Conservation (phyloP, 2,113 vertebrate species). For the Ictalurus punctatus region DNA sequence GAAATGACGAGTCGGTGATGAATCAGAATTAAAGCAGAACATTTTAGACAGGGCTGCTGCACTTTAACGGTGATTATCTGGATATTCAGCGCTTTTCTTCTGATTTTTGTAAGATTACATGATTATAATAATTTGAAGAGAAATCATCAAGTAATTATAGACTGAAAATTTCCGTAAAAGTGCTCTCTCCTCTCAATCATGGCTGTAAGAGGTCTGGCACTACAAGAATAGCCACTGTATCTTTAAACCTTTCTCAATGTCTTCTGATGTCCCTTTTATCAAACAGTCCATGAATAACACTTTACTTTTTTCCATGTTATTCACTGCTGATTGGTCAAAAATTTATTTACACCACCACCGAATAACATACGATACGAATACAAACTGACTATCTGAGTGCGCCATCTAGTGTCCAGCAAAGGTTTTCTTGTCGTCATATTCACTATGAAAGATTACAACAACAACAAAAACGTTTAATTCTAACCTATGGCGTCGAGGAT, state of each 20-base stretch:
- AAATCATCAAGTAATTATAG: background rate
- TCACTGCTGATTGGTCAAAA: background rate
- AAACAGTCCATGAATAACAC: background rate
- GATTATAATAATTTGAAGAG: background rate
- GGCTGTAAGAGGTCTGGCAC: background rate
- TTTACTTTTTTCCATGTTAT: background rate
- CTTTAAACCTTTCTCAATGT: background rate
- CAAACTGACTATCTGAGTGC: background rate
- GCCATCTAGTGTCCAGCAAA: background rate
- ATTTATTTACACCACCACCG: background rate
- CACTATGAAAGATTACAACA: background rate
- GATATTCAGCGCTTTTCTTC: background rate
- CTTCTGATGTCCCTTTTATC: background rate
- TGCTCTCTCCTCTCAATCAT: background rate
- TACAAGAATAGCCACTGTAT: background rate
- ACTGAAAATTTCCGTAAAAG: background rate
- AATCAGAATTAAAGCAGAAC: background rate
- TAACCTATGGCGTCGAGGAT: conserved; percentile 88
- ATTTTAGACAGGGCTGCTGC: background rate
- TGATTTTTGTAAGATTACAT: background rate
- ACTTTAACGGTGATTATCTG: background rate
- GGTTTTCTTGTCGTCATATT: background rate
- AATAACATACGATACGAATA: background rate
- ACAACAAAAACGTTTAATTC: background rate
- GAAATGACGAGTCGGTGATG: background rate